Evolutionary conservation across 1,140 invertebrate species (phyloP).

Genomic region (Tribolium madens): DNA sequence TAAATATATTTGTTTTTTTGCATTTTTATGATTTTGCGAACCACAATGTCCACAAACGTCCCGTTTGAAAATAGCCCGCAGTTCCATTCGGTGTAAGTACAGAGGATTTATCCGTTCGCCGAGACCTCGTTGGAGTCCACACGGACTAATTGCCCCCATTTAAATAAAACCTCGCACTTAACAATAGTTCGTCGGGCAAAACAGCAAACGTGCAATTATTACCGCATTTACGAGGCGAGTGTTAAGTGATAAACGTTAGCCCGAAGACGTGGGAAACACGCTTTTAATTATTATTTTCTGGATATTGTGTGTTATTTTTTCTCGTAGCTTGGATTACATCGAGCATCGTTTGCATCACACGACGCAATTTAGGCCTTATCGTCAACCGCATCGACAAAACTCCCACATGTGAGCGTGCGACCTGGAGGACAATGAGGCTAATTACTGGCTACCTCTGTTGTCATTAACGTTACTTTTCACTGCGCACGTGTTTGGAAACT

Average conservation of each 20-base stretch:
- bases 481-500: neutral
- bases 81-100: neutral
- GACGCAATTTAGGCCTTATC: slow-evolving; percentile 33
- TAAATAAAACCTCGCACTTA: slow-evolving; percentile 39
- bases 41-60: neutral
- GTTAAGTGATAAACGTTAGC: slow-evolving; percentile 33
- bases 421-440: slow-evolving; percentile 23
- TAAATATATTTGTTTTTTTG: too few species aligned
- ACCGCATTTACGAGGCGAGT: slow-evolving; percentile 24
- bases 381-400: neutral
- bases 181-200: slow-evolving; percentile 28
- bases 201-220: slow-evolving; percentile 25
- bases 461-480: neutral
- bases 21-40: too few species aligned
- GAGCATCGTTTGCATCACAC: slow-evolving; percentile 9
- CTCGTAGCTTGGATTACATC: neutral
- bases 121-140: slow-evolving; percentile 21
- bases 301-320: slow-evolving; percentile 22
- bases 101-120: neutral
- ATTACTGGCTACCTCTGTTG: slow-evolving; percentile 30
- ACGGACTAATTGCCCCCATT: slow-evolving; percentile 29
- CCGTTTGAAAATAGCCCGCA: neutral
- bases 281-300: slow-evolving; percentile 35
- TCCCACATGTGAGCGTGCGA: slow-evolving; percentile 37
- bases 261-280: slow-evolving; percentile 34